A percentile compares a stretch with the other conserved stretches of the same genome.
Conservation (phyloP, 2,797 vertebrate species). For the Alectoris magna region DNA sequence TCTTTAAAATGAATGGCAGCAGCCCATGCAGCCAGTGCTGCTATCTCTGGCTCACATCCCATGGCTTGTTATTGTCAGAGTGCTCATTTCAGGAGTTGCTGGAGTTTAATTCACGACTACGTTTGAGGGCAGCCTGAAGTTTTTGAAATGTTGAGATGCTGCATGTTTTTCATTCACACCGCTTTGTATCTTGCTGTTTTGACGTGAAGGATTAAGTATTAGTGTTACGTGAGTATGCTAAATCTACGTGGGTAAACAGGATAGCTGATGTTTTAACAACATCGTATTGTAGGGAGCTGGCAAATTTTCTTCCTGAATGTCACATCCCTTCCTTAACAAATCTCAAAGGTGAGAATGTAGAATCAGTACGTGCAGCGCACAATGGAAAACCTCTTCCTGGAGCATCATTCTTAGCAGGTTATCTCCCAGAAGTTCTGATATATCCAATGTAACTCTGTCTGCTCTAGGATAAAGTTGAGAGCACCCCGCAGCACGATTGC, state of each 20-base stretch:
- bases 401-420: accelerated
- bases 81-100: background rate
- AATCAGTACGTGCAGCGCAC: background rate
- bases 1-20: background rate
- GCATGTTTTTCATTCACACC: background rate
- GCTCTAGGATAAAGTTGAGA: conserved; percentile 89
- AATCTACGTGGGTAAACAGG: background rate
- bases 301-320: background rate
- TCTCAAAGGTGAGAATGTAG: background rate
- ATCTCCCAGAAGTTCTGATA: accelerated
- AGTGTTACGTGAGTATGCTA: background rate
- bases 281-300: background rate
- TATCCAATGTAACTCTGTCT: accelerated
- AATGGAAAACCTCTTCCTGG: background rate
- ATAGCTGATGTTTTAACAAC: background rate
- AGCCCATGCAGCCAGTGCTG: background rate
- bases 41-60: background rate
- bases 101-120: background rate
- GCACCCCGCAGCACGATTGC: conserved; percentile 85
- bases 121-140: background rate
- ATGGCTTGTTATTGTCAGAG: background rate
- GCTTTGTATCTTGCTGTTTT: background rate
- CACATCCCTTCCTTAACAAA: background rate
- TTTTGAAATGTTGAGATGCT: background rate
- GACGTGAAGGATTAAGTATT: background rate